Conservation (phyloP, 2,888 invertebrate genomes). For the Perizoma affinitatum region DNA sequence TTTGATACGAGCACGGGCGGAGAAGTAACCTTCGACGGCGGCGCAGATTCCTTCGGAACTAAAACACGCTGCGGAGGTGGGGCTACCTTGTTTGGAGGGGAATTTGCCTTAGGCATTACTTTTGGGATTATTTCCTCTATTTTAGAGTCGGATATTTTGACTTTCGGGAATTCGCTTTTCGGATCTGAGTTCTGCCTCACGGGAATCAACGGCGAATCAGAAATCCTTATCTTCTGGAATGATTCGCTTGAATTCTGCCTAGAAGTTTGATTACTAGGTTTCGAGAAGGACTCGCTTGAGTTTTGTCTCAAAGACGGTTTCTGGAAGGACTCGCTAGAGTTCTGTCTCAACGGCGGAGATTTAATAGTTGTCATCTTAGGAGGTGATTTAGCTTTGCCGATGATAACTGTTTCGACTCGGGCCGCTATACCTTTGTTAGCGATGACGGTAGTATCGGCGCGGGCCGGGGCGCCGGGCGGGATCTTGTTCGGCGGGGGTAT, state of each 20-base stretch:
- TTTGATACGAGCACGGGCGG: slow-evolving; percentile 43
- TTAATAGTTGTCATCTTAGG: slow-evolving; percentile 23
- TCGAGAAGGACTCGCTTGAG: slow-evolving; percentile 27
- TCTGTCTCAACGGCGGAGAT: slow-evolving; percentile 28
- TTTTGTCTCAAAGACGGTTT: slow-evolving; percentile 28
- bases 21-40: slow-evolving; percentile 30
- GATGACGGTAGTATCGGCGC: slow-evolving; percentile 5
- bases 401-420: slow-evolving; percentile 5
- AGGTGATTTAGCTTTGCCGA: slow-evolving; percentile 13
- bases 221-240: slow-evolving; percentile 3
- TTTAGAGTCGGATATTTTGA: slow-evolving; percentile 7
- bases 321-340: slow-evolving; percentile 17
- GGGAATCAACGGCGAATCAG: slow-evolving; percentile 1
- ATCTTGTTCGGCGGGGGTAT: slow-evolving; percentile 3
- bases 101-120: slow-evolving; percentile 28
- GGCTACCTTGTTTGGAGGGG: slow-evolving; percentile 37
- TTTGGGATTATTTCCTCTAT: slow-evolving; percentile 2
- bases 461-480: slow-evolving; percentile 15
- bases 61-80: slow-evolving; percentile 26
- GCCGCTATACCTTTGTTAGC: slow-evolving; percentile 1
- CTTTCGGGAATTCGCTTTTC: slow-evolving; percentile 9
- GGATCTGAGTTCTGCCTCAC: slow-evolving; percentile 25
- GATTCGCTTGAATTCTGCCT: slow-evolving; percentile 19
- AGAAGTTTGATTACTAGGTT: slow-evolving; percentile 24
- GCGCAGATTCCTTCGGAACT: slow-evolving; percentile 16